Conservation (phyloP, 2,888 invertebrate genomes). For the Scotopteryx bipunctaria region DNA sequence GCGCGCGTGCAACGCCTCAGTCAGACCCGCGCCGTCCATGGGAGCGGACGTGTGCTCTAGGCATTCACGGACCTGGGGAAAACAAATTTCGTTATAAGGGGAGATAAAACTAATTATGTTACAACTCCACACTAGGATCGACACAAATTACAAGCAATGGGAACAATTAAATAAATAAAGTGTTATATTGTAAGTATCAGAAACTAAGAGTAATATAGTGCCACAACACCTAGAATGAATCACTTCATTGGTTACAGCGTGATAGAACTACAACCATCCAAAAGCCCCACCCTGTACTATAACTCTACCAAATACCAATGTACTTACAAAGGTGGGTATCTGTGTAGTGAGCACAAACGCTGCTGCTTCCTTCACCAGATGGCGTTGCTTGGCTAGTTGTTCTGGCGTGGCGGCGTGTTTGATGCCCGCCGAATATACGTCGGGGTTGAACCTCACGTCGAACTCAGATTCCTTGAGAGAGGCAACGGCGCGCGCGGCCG, state of each 20-base stretch:
- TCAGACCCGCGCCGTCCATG: constrained; percentile 96
- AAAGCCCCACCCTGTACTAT: too few relatives aligned
- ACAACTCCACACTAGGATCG: too few relatives aligned
- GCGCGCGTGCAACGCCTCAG: constrained; percentile 96
- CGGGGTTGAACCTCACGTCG: constrained; percentile 98
- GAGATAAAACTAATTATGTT: too few relatives aligned
- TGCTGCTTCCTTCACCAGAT: constrained; percentile 96
- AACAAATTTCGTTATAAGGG: too few relatives aligned
- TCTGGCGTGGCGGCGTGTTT: constrained; percentile 88
- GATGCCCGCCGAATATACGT: constrained; percentile 98
- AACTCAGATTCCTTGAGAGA: constrained; percentile 98
- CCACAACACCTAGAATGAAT: too few relatives aligned
- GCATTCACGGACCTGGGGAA: constrained; percentile 93
- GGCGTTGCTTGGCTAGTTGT: constrained; percentile 91
- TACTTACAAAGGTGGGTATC: constrained; percentile 95
- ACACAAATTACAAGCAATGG: too few relatives aligned
- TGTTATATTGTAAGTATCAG: too few relatives aligned
- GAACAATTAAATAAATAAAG: too few relatives aligned
- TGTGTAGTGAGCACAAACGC: constrained; percentile 96
- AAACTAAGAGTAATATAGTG: too few relatives aligned
- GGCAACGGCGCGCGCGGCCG: constrained; percentile 95
- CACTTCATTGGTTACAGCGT: too few relatives aligned
- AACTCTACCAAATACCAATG: too few relatives aligned
- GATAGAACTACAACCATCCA: too few relatives aligned
- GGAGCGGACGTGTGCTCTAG: constrained; percentile 96